Base-by-base conservation (phyloP, 92 coral and sea anemone species). In the Pocillopora grandis region DNA sequence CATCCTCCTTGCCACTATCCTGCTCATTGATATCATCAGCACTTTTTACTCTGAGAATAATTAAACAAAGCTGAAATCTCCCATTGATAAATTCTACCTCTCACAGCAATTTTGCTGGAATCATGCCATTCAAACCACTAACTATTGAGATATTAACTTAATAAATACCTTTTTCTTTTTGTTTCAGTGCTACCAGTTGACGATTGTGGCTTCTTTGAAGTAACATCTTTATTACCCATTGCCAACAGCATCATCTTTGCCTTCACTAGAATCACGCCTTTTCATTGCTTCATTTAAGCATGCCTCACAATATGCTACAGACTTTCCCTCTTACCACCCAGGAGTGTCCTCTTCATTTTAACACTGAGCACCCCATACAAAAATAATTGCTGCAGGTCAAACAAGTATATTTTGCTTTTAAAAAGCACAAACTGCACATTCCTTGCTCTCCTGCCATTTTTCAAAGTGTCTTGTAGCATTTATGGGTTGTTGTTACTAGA, bases 271-370 rank as follows among this genome's bases (percentile, higher is more conserved):
- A 48, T 80, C 76, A 72, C 64, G 59, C 27, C 27, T 23, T 72
- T 57, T 86, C 86, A 79, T 61, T 75, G 63, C 60, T 76, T 80
- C 90, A 75, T 69, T 75, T 72, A 79, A 80, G 80, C 90, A 87
- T 82, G 27, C 76, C 85, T 78, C 75, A 42, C 49, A 42, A 42
- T 42, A 42, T 23, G 0, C 27, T 23, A 23, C 27, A 23, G 27
- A 23, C 0, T 23, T 85, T 31, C 92, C 89, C 65, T 84, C 86
- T 52, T 72, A 21, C 92, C 92, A 89, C 19, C 82, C 82, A 49
- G 37, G 21, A 19, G 80, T 60, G 27, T 85, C 86, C 85, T 89
- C 89, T 37, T 89, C 86, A 6, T 42, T 42, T 42, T 42, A 42
- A 42, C 3, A 42, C 49, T 6, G 49, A 42, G 7, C 49, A 42